Evolutionary conservation across 2,888 invertebrate species (phyloP), one percentile per base, ranked within the genome.

Genomic region (Apamea sordens): DNA sequence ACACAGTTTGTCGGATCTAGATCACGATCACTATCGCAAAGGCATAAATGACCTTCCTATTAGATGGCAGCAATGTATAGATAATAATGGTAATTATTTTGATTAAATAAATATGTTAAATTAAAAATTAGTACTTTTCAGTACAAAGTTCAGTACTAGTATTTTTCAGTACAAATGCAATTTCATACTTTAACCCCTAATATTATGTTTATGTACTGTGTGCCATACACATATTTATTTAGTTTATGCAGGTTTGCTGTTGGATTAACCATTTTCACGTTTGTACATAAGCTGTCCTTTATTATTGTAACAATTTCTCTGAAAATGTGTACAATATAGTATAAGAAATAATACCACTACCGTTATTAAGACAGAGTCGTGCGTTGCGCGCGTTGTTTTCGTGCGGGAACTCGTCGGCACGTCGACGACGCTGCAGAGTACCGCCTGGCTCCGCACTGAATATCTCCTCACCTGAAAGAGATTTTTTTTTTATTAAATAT

Each of bases 351-450:
- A 65, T 53, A 64, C 41, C 36, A 70, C 89, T 93, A 96, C 96
- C 96, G 86, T 96, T 96, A 72, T 93, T 94, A 73, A 95, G 93
- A 80, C 95, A 94, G 75, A 94, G 94, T n/a, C 96, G 94, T 68
- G 93, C 89, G 83, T 94, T 94, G 41, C 96, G 93, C 65, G 91
- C 92, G 87, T 93, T 95, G 90, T 92, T 93, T 72, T 97, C 97
- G 76, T 93, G 93, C 36, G 93, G 90, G 79, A 95, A 96, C 67
- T 97, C 96, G n/a, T 97, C 97, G 24, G 92, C 88, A n/a, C 95
- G 94, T 59, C 96, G 93, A 15, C 95, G 94, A 47, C 95, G 95
- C 32, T 95, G 93, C 75, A 96, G 89, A 41, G 96, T 96, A 56
- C 95, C 94, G 18, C 93, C 93, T 10, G 93, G 88, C 68, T 96